Conservation (phyloP, 2,113 vertebrate genomes). For the Aleadryas rufinucha region DNA sequence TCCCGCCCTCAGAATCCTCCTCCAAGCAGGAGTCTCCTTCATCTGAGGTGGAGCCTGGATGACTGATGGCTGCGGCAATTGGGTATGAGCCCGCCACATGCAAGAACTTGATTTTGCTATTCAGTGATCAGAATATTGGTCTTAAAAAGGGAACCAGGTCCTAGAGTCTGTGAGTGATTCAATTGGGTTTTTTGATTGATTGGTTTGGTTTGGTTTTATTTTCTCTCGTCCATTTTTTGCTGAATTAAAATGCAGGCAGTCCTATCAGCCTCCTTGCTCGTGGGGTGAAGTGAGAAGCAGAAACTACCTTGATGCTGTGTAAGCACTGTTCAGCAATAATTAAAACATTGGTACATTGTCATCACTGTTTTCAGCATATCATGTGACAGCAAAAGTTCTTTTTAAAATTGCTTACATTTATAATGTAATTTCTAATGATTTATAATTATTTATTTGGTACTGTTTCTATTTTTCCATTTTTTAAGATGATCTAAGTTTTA, state of each 20-base stretch:
- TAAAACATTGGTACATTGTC: background rate
- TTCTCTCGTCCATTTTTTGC: background rate
- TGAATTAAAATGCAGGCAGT: background rate
- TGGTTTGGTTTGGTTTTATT: background rate
- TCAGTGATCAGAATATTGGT: background rate
- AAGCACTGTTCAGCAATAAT: background rate
- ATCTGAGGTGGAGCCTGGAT: too few relatives aligned
- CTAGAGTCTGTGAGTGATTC: background rate
- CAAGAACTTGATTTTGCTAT: background rate
- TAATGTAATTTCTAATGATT: background rate
- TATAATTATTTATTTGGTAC: background rate
- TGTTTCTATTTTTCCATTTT: background rate
- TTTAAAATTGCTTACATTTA: background rate
- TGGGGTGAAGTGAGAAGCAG: background rate
- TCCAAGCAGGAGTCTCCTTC: too few relatives aligned
- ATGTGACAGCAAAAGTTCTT: background rate
- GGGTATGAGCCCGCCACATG: too few relatives aligned
- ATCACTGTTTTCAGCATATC: background rate
- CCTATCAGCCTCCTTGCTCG: background rate
- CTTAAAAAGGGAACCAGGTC: background rate
- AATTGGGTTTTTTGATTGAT: rapidly evolving
- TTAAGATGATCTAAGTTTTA: background rate
- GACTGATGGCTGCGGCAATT: too few relatives aligned
- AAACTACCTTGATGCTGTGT: background rate
- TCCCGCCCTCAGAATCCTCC: too few relatives aligned